Base-by-base conservation (phyloP, 2,888 invertebrate species). In the Coremacera marginata region DNA sequence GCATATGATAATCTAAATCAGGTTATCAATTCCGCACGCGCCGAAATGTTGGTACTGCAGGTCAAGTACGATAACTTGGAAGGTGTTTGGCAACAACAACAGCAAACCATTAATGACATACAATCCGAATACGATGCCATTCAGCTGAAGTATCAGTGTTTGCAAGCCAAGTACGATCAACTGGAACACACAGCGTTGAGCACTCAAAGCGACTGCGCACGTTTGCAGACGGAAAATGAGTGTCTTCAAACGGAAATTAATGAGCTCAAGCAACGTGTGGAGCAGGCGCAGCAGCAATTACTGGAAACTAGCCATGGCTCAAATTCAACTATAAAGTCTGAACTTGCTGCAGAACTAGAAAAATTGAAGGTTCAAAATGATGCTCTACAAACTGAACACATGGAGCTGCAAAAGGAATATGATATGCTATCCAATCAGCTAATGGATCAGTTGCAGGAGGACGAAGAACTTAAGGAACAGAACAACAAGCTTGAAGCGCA, bases 381-480 rank as follows among this genome's bases (percentile, higher is more conserved):
- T 0, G 67, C 82, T 14, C 80, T 88, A 3, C 80, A 80, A 34
- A 31, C 70, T 0, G 80, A 85, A 16, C 68, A 88, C 14, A 44
- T 77, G n/a, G 83, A 83, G 7, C 77, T 92, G 78, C 91, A 91
- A 86, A 87, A 88, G 16, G 92, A 92, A 86, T 90, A 91, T 82
- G 91, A 91, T 80, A 87, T 89, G 67, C 86, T 93, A 31, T 92
- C 93, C 0, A 91, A 89, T 55, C 90, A 92, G 84, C 81, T 93
- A 2, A 91, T 92, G 87, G 93, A 93, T 67, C 90, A 87, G 78
- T 89, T 92, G 71, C 90, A 91, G 73, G 93, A 93, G 80, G 88
- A 87, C 22, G 92, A 92, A 70, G 83, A 86, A 44, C 86, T 92
- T 9, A 3, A 91, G 88, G 88, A 88, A 4, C 82, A 86, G 37